Evolutionary conservation across 2,113 vertebrate genomes (phyloP).

Genomic region (Oostethus manadensis): DNA sequence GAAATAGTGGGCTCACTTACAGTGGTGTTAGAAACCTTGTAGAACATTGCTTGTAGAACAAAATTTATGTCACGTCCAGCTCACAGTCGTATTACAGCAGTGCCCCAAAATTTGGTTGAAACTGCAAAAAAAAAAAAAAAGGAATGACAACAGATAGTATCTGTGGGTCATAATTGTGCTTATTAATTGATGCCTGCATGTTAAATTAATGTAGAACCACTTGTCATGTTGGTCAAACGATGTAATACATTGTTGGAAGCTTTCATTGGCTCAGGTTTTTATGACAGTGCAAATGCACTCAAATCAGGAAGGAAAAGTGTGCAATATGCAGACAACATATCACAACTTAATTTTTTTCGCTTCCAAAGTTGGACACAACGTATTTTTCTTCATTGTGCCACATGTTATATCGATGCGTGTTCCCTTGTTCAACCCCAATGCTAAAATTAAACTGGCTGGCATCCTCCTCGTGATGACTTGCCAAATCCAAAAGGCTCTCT

Average conservation of each 20-base stretch:
- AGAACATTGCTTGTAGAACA: neutral
- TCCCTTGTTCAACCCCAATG: conserved; percentile 37
- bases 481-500: conserved; percentile 41
- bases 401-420: conserved; percentile 32
- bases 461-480: conserved; percentile 31
- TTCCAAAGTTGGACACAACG: conserved; percentile 19
- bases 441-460: conserved; percentile 44
- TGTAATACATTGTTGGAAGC: neutral
- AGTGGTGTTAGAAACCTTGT: neutral
- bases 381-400: conserved; percentile 18
- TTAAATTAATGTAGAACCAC: neutral
- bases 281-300: neutral
- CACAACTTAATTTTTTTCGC: conserved; percentile 14
- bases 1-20: neutral
- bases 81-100: neutral
- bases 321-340: neutral
- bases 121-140: neutral
- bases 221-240: neutral
- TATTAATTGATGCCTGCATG: neutral
- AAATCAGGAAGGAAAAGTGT: neutral
- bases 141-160: neutral
- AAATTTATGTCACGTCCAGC: too few species aligned
- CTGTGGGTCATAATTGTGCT: neutral
- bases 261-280: neutral
- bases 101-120: neutral